A percentile compares a stretch with the other conserved stretches of the same genome.
phyloP scores from a whole-genome alignment of 2,113 vertebrate genomes.

The Meles meles region DNA sequence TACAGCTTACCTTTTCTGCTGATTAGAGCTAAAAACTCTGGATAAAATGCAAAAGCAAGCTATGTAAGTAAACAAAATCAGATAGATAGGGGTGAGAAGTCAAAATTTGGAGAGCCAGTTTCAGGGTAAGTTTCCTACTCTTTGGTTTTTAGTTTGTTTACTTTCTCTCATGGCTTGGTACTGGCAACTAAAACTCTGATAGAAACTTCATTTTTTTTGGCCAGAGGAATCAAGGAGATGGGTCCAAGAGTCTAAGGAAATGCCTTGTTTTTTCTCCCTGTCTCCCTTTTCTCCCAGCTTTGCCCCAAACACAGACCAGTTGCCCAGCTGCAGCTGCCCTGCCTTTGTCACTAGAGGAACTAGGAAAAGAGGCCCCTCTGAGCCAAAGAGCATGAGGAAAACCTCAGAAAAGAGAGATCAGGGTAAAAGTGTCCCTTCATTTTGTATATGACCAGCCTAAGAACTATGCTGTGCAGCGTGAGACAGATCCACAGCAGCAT shows the following conservation, averaged over 20 bases:
- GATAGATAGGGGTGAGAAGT: not conserved
- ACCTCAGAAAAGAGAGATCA: not conserved
- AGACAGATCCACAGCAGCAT: not conserved
- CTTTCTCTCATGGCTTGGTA: not conserved
- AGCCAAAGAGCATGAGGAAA: not conserved
- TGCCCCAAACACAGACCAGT: not conserved
- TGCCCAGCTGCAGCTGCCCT: not conserved
- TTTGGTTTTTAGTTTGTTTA: not conserved
- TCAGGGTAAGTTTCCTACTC: not conserved
- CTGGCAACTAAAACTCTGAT: not conserved
- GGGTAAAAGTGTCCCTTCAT: not conserved
- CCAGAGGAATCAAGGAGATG: not conserved
- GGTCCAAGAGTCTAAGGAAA: not conserved
- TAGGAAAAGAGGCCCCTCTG: not conserved
- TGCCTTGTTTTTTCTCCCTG: not conserved
- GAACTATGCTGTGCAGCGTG: not conserved
- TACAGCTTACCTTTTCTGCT: not conserved
- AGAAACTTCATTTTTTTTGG: not conserved
- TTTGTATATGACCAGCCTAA: not conserved
- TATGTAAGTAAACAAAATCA: not conserved
- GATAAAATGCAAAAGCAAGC: not conserved
- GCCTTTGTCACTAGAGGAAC: not conserved
- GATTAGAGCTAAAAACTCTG: not conserved
- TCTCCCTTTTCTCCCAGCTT: not conserved
- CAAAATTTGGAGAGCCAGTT: not conserved